A percentile compares a stretch with the other conserved stretches of the same genome.
These are phyloP conservation scores for Eurytoma adleriae DNA, from an alignment of 2,888 invertebrate genomes.

Conservation along the genomic window DNA sequence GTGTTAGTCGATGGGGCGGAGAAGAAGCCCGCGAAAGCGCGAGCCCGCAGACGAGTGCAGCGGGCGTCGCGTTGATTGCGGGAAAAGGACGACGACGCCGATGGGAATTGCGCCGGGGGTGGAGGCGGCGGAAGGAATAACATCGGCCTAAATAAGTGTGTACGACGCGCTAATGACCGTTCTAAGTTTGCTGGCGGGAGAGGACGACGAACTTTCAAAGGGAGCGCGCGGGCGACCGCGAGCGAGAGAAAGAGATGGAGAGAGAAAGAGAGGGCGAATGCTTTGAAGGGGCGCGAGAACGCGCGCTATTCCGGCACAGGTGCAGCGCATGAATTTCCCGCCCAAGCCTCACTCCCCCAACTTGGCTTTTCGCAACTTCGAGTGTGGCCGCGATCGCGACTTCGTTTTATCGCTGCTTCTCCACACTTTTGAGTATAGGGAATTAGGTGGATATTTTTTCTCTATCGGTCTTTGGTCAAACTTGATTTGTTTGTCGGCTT, in stretches of 20 bases:
- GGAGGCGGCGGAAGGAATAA: conserved; percentile 64
- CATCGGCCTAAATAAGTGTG: conserved; percentile 61
- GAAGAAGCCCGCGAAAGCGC: too few species aligned
- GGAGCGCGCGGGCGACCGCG: background rate
- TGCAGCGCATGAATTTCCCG: conserved; percentile 1
- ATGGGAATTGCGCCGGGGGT: conserved; percentile 41
- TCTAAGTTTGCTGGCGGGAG: conserved; percentile 67
- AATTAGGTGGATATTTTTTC: too few species aligned
- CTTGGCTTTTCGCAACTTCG: too few species aligned
- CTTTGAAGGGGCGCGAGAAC: conserved; percentile 12
- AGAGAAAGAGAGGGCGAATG: background rate
- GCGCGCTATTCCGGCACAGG: background rate
- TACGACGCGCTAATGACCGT: conserved; percentile 68
- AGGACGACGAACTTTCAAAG: conserved; percentile 64
- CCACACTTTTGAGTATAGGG: too few species aligned
- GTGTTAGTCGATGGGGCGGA: too few species aligned
- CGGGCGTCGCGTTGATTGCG: background rate
- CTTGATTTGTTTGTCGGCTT: too few species aligned
- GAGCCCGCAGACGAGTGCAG: too few species aligned
- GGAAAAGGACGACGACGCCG: background rate
- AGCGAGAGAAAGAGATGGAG: background rate
- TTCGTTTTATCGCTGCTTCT: too few species aligned
- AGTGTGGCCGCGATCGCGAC: too few species aligned
- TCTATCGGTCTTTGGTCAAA: too few species aligned
- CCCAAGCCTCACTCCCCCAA: too few species aligned